Base-by-base conservation (phyloP, 2,113 vertebrate genomes). In the Hippocampus comes region DNA sequence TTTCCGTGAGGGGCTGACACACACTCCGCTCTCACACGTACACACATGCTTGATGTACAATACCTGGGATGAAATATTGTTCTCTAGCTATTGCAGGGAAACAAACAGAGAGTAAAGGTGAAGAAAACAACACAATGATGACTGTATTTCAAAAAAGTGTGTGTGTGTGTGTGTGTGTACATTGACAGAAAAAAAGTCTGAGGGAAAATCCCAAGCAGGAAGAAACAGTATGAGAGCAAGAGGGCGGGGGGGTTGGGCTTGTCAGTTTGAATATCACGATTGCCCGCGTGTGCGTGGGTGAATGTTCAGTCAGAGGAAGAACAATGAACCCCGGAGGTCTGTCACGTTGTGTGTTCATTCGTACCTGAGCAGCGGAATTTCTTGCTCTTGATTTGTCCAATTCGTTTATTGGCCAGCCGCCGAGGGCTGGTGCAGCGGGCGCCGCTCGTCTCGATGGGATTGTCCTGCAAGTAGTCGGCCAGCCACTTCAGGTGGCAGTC, bases 21-120 rank as follows among this genome's bases (percentile, higher is more conserved):
- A 79, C 68, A 46, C 67, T 15, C 48, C 48, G 43, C 63, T 59
- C 42, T 69, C 68, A 69, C 15, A 82, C 67, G 68, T 56, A 68
- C 77, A 76, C 63, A 75, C 80, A 85, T 78, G 79, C 83, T 83
- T 30, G 23, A 70, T 88, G 89, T 85, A 89, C 86, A 80, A 93
- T 98, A 99, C 97, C 97, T 99, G 97, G 96, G 94, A 99, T 96
- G 94, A 98, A 95, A 97, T 99, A 99, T 91, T 99, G 96, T 92
- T 99, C 97, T 95, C 95, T 98, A 92, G 96, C 97, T 99, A 97
- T 93, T 94, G 92, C 91, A 93, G 93, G 92, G 81, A 87, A 87
- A 78, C 17, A 41, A 68, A 38, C 68, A 81, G 57, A 81, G 65
- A 90, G 84, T 88, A 88, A 89, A 80, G 89, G 86, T 91, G 86